Conservation (phyloP, 1,140 invertebrate genomes). For the Trialeurodes vaporariorum region DNA sequence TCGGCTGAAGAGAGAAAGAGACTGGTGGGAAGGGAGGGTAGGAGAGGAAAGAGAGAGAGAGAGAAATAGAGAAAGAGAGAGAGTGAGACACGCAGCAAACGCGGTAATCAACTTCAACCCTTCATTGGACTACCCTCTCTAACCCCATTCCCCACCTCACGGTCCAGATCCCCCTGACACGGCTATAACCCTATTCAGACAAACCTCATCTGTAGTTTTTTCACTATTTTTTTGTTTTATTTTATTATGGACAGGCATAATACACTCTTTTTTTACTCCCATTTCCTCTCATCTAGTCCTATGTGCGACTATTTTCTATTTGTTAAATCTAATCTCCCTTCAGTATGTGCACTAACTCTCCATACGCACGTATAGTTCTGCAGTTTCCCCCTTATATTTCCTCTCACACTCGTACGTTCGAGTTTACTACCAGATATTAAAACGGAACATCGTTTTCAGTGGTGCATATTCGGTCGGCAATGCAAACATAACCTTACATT, state of each 20-base stretch:
- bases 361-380: neutral
- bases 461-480: neutral
- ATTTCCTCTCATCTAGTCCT: neutral
- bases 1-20: too few species aligned
- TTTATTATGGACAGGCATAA: neutral
- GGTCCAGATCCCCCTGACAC: too few species aligned
- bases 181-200: neutral
- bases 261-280: neutral
- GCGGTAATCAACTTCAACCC: neutral
- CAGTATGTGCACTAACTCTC: conserved; percentile 6
- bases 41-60: too few species aligned
- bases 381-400: too few species aligned
- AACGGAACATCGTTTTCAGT: neutral
- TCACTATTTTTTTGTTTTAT: neutral
- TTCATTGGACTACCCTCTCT: neutral
- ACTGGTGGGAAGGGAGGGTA: too few species aligned
- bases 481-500: neutral
- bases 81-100: too few species aligned
- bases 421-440: conserved; percentile 37
- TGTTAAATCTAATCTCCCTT: conserved; percentile 2
- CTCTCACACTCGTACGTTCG: neutral
- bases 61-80: too few species aligned
- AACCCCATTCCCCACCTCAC: too few species aligned
- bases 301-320: neutral
- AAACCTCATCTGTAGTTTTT: neutral